phyloP scores from a whole-genome alignment of 2,797 vertebrate genomes.

The Pantherophis alleghaniensis region DNA sequence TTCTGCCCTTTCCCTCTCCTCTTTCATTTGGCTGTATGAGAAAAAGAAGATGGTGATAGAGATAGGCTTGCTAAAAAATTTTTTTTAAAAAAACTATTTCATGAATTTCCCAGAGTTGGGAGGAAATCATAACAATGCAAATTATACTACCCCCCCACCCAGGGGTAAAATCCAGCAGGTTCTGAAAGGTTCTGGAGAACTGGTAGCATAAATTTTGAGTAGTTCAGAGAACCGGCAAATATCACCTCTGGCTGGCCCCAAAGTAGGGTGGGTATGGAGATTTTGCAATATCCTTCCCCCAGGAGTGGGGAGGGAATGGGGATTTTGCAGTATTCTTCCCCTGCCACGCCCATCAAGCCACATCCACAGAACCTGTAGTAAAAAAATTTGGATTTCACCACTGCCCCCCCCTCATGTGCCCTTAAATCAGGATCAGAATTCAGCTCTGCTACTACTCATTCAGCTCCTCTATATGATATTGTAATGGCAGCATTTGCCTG shows the following conservation, averaged over 20 bases:
- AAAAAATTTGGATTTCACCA: too few species aligned
- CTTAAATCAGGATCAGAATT: background rate
- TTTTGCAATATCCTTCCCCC: too few species aligned
- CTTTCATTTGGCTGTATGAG: background rate
- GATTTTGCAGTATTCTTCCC: too few species aligned
- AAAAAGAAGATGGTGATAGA: background rate
- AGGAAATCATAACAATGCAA: background rate
- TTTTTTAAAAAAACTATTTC: background rate
- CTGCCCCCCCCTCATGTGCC: background rate
- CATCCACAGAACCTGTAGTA: too few species aligned
- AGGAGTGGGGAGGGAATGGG: too few species aligned
- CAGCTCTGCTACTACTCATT: background rate
- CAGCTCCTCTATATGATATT: background rate
- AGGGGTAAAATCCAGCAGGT: too few species aligned
- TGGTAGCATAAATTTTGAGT: too few species aligned
- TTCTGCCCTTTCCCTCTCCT: background rate
- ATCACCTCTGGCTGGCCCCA: too few species aligned
- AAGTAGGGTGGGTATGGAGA: too few species aligned
- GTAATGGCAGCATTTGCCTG: background rate
- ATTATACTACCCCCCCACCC: background rate
- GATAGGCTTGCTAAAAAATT: background rate
- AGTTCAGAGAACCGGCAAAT: too few species aligned
- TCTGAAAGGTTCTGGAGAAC: too few species aligned
- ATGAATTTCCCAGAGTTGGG: background rate
- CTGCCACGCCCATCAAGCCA: too few species aligned